phyloP scores from a whole-genome alignment of 2,797 vertebrate species.

The Parauchenoglanis punctatus region DNA sequence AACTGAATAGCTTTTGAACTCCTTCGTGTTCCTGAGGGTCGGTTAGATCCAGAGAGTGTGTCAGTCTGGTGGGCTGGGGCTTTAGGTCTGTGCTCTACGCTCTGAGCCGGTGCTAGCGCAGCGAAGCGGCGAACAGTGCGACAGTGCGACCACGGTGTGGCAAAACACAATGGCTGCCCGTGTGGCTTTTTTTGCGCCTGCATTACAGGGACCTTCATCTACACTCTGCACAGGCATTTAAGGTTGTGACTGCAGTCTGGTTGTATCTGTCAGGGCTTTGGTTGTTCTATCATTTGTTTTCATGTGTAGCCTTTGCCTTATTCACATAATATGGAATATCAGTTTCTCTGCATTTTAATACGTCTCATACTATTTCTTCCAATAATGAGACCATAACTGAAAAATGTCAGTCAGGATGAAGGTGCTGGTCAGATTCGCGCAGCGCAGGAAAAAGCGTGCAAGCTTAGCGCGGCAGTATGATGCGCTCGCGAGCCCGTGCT shows the following conservation, averaged over 20 bases:
- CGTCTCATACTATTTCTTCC: background rate
- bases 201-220: conserved; percentile 98
- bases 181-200: conserved; percentile 88
- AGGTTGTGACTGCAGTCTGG: conserved; percentile 81
- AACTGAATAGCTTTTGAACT: background rate
- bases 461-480: conserved; percentile 92
- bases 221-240: conserved; percentile 84
- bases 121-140: conserved; percentile 60
- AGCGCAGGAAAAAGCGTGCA: conserved; percentile 96
- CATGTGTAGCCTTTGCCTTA: background rate
- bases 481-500: conserved; percentile 96
- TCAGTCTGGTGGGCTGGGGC: conserved; percentile 80
- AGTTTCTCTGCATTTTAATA: background rate
- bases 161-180: conserved; percentile 51
- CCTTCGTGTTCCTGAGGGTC: conserved; percentile 52
- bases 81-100: conserved; percentile 86
- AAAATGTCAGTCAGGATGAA: conserved; percentile 87
- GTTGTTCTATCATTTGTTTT: background rate
- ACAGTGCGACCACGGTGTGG: conserved; percentile 64
- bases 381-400: conserved; percentile 81
- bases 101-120: conserved; percentile 67
- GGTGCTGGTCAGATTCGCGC: conserved; percentile 95
- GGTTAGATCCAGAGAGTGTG: conserved; percentile 68
- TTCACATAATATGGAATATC: background rate
- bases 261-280: background rate